Percentiles rank a stretch among this genome's conserved stretches.
phyloP scores from a whole-genome alignment of 1,140 invertebrate species.

The Nilaparvata lugens region DNA sequence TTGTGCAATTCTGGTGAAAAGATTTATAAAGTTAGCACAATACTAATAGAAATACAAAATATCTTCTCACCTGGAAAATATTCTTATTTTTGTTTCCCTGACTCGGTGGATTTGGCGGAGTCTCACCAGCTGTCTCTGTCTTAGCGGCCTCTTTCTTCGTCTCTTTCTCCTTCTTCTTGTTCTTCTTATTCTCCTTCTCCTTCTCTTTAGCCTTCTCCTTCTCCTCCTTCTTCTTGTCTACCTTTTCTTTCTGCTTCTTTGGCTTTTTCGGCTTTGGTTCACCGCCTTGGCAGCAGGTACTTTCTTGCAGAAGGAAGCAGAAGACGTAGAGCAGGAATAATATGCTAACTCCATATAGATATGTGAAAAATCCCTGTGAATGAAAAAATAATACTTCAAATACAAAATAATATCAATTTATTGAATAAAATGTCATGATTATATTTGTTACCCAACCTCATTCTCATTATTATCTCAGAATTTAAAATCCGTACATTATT shows the following conservation, averaged over 20 bases:
- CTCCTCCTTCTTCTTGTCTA: slow-evolving; percentile 41
- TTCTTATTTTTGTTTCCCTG: slow-evolving; percentile 22
- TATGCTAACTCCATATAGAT: slow-evolving; percentile 90
- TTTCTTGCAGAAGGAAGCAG: slow-evolving; percentile 89
- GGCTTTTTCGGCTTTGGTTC: slow-evolving; percentile 56
- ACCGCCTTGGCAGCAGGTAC: slow-evolving; percentile 63
- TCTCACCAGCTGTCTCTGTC: slow-evolving; percentile 8
- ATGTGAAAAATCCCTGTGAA: slow-evolving; percentile 90
- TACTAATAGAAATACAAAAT: background rate
- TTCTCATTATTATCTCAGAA: no score
- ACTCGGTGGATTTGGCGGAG: slow-evolving; percentile 12
- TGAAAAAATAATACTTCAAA: slow-evolving; percentile 5
- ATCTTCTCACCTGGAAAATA: slow-evolving; percentile 26
- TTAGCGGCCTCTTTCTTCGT: slow-evolving; percentile 20
- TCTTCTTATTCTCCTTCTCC: slow-evolving; percentile 22
- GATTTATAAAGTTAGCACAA: slow-evolving; percentile 35
- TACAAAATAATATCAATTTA: background rate
- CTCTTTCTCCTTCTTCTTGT: slow-evolving; percentile 24
- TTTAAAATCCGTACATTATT: no score
- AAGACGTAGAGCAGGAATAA: slow-evolving; percentile 94
- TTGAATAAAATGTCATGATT: no score
- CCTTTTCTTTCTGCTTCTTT: slow-evolving; percentile 48
- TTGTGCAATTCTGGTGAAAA: slow-evolving; percentile 24
- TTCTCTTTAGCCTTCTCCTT: slow-evolving; percentile 31
- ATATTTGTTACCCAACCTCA: no score